Conservation (phyloP, 2,797 vertebrate genomes). For the Caiman crocodilus region DNA sequence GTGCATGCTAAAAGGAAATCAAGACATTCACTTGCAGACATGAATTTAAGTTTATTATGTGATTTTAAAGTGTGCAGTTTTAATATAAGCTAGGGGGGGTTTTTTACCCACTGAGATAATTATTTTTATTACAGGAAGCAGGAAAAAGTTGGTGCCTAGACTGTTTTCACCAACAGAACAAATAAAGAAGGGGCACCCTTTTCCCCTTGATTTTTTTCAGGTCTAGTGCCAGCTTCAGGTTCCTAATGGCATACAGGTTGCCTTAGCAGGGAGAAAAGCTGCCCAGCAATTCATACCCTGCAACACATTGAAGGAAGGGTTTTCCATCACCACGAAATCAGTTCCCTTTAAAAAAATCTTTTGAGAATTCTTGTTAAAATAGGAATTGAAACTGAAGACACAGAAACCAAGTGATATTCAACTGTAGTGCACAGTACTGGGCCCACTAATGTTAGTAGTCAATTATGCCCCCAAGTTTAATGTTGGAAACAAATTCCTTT, state of each 20-base stretch:
- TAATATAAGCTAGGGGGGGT: neutral
- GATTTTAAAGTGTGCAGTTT: neutral
- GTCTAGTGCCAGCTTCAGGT: accelerated
- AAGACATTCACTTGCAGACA: neutral
- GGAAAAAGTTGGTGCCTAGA: neutral
- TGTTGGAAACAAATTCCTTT: neutral
- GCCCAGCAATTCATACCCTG: neutral
- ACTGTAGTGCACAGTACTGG: neutral
- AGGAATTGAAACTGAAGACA: neutral
- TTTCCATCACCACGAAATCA: neutral
- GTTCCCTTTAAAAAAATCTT: neutral
- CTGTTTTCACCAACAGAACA: neutral
- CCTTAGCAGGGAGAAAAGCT: neutral
- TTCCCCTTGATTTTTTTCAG: neutral
- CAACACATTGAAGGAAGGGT: neutral
- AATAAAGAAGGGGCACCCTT: accelerated
- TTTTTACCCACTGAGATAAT: too few species aligned
- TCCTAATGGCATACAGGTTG: accelerated
- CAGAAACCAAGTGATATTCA: neutral
- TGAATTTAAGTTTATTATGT: neutral
- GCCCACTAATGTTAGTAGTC: neutral
- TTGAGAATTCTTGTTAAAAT: neutral
- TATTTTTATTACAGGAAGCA: neutral
- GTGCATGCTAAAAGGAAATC: neutral
- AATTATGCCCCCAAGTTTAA: neutral